These are phyloP conservation scores for Cygnus atratus DNA, from an alignment of 2,113 vertebrate genomes.

Conservation along the genomic window DNA sequence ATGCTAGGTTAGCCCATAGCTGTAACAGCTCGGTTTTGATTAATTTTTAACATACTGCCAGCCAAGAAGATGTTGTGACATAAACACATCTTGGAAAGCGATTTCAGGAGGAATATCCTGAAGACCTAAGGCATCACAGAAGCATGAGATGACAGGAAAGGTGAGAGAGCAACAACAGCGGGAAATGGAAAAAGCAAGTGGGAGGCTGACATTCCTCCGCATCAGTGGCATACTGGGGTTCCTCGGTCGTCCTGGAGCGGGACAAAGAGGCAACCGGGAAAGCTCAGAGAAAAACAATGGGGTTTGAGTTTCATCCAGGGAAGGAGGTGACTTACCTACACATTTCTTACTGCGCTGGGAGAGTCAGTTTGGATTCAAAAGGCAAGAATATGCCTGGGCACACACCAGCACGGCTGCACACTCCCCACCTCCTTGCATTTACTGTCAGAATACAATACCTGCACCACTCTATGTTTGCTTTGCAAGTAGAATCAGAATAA, in stretches of 20 bases:
- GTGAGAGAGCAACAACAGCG: neutral
- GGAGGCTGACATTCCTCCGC: neutral
- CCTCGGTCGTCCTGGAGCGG: neutral
- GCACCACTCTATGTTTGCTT: neutral
- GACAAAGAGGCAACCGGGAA: neutral
- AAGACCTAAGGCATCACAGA: neutral
- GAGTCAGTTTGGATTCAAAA: neutral
- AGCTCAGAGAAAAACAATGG: no score
- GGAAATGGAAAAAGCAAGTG: neutral
- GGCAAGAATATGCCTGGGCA: neutral
- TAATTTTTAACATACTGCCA: neutral
- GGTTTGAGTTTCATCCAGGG: neutral
- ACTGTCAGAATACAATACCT: neutral
- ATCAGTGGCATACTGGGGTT: rapidly evolving
- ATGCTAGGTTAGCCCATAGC: neutral
- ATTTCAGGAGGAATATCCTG: neutral
- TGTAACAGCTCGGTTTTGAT: neutral
- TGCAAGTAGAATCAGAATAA: neutral
- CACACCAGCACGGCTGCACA: neutral
- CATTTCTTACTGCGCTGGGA: neutral
- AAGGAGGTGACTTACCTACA: neutral
- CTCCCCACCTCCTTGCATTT: neutral
- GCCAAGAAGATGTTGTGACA: neutral
- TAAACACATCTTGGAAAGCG: neutral
- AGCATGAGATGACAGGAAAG: neutral